These are phyloP conservation scores for Accipiter superciliosus DNA, from an alignment of 2,797 vertebrate species.

Conservation along the genomic window DNA sequence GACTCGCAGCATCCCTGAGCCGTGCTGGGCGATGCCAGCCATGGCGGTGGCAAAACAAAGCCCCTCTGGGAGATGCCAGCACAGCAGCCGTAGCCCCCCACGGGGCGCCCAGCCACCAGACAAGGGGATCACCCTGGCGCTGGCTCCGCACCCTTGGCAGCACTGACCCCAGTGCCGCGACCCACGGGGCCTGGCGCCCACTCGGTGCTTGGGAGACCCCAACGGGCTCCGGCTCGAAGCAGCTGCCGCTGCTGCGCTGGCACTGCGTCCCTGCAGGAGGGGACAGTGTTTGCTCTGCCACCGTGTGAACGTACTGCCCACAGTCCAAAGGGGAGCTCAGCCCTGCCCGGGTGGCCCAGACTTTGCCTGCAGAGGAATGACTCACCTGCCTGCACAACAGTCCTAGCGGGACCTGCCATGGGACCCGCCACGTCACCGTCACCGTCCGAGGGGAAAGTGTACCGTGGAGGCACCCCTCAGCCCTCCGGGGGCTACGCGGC, in stretches of 20 bases:
- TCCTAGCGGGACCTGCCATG: accelerated
- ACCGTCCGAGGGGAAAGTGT: not conserved
- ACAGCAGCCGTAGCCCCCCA: not conserved
- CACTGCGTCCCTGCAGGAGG: accelerated
- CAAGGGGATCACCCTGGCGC: accelerated
- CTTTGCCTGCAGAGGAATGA: not conserved
- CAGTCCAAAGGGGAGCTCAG: constrained; percentile 1
- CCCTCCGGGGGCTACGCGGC: not conserved
- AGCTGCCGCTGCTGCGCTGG: not conserved
- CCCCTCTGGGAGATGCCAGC: not conserved
- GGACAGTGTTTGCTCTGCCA: not conserved
- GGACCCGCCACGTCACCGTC: not conserved
- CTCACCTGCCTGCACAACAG: not conserved
- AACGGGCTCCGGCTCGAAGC: accelerated
- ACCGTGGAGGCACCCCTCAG: not conserved
- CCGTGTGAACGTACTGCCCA: accelerated
- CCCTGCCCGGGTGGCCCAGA: not conserved
- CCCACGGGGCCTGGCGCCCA: not conserved
- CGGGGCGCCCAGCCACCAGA: accelerated
- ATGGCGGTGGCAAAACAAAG: not conserved
- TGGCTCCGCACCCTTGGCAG: not conserved
- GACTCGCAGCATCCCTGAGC: not conserved
- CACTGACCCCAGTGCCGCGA: accelerated
- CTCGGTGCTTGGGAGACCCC: not conserved
- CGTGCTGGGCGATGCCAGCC: accelerated